Base-by-base conservation (phyloP, 1,140 invertebrate species). In the Camponotus pennsylvanicus region DNA sequence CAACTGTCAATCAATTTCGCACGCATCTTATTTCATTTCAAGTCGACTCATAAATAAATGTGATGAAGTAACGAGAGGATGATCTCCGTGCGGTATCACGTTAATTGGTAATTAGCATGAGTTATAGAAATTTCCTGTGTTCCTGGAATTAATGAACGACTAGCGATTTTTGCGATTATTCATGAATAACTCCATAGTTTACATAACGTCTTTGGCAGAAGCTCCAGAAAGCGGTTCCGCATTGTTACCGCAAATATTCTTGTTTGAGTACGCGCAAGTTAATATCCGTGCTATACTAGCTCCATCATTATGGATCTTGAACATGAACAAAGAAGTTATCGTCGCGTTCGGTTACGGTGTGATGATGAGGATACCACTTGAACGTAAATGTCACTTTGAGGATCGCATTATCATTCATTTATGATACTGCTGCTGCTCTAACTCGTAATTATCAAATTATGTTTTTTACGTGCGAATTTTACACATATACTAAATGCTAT, bases 101-200 rank as follows among this genome's bases (percentile, higher is more conserved):
- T 86, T 87, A 59, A 69, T 87, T 87, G 71, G 15, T n/a, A 66
- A 83, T 64, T 88, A 67, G 27, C 67, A 27, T 71, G 55, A 40
- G 27, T 75, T 61, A 37, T 40, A 49, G 18, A 75, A 55, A 83
- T 75, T 83, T 75, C 55, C 40, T 27, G 13, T 21, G 27, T 45
- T 83, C 63, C 32, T 13, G 42, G 52, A 32, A 40, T 40, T 77
- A 88, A 88, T 88, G 82, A 85, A 85, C 79, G 80, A 87, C 67
- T 66, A 84, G 82, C 49, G 71, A 88, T 78, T 89, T 88, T 89
- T 73, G 59, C 79, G 37, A 87, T 64, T 78, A 71, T 57, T 85
- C 87, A 88, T 88, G 87, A 89, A 89, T 88, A 89, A 88, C 87
- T 88, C 73, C 67, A 66, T 76, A 27, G 15, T 71, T 59, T 67